These are phyloP conservation scores for Andricus curvator DNA, from an alignment of 2,888 invertebrate genomes.

Conservation along the genomic window DNA sequence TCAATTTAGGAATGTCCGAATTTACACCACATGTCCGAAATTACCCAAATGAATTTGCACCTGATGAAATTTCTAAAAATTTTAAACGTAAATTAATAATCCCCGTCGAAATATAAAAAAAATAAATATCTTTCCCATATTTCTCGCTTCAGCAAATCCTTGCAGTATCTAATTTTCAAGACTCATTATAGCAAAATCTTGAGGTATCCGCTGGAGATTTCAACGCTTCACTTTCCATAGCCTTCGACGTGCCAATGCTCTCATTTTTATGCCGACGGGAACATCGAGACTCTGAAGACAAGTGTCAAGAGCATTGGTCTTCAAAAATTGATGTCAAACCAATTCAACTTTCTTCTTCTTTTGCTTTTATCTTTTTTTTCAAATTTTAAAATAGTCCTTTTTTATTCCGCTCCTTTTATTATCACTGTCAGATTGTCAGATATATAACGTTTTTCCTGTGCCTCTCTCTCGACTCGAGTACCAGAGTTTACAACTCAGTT, in stretches of 20 bases:
- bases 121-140: neutral
- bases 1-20: too few relatives aligned
- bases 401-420: neutral
- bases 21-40: too few relatives aligned
- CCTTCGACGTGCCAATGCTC: conserved; percentile 38
- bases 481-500: conserved; percentile 38
- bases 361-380: neutral
- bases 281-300: conserved; percentile 4
- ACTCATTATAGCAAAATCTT: conserved; percentile 10
- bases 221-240: conserved; percentile 39
- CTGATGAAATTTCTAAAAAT: too few relatives aligned
- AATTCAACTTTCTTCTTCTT: neutral
- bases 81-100: neutral
- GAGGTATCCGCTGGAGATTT: conserved; percentile 25
- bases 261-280: conserved; percentile 26
- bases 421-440: neutral
- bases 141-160: neutral
- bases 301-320: conserved; percentile 5
- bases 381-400: neutral
- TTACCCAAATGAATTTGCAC: too few relatives aligned
- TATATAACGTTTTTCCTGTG: neutral
- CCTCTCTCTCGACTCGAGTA: neutral
- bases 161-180: conserved; percentile 2
- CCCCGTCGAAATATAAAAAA: neutral
- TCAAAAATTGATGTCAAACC: neutral